Evolutionary conservation across 1,140 invertebrate genomes (phyloP).

Genomic region (Cheumatopsyche charites): DNA sequence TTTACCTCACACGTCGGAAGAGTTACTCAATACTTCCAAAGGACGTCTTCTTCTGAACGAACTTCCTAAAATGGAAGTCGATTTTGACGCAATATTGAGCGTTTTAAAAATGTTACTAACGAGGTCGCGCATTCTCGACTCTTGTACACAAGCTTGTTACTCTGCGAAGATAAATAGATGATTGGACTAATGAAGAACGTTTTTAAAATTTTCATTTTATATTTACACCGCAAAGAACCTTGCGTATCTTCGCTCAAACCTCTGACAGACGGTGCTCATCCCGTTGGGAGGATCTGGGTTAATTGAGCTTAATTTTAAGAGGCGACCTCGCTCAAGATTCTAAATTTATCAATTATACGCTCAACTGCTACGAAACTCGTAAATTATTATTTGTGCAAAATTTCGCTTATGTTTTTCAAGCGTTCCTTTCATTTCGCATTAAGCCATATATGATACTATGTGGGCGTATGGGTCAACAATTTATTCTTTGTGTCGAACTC

Average conservation of each 20-base stretch:
- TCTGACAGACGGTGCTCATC: neutral
- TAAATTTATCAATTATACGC: neutral
- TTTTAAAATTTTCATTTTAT: too few relatives aligned
- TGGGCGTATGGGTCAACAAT: too few relatives aligned
- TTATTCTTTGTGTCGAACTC: too few relatives aligned
- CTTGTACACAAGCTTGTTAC: too few relatives aligned
- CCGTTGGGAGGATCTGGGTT: neutral
- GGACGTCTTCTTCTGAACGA: neutral
- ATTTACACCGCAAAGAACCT: neutral
- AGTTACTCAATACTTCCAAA: constrained; percentile 16
- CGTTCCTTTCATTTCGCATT: too few relatives aligned
- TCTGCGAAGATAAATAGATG: too few relatives aligned
- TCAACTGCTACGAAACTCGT: neutral
- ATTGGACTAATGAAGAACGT: too few relatives aligned
- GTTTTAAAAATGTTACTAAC: too few relatives aligned
- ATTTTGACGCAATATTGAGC: neutral
- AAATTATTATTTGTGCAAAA: neutral
- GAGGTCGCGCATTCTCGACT: too few relatives aligned
- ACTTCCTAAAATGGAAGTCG: neutral
- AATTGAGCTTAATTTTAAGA: neutral
- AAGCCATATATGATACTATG: too few relatives aligned
- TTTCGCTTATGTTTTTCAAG: too few relatives aligned
- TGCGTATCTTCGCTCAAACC: neutral
- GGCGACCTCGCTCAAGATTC: neutral
- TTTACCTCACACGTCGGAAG: neutral